Percentiles rank a stretch among this genome's conserved stretches.
Conservation (phyloP, 30 jellyfish, hydroid and myxozoan genomes). For the Nemopilema nomurai region DNA sequence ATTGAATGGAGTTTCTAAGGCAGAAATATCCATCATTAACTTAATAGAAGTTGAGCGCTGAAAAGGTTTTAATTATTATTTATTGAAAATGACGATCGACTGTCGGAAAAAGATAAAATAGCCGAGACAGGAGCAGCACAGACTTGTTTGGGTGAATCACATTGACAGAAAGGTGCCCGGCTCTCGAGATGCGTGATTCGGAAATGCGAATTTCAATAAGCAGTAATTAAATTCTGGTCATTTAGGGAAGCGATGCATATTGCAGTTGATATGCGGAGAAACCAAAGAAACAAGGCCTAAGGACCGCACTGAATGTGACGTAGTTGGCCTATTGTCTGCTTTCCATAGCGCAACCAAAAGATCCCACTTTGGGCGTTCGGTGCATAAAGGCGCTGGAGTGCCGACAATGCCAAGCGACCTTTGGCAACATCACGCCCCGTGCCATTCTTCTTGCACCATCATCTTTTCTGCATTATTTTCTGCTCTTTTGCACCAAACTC, state of each 20-base stretch:
- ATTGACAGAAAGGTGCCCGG: background rate
- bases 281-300: background rate
- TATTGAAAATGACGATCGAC: background rate
- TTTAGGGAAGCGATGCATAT: background rate
- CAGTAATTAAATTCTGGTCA: background rate
- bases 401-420: too few species aligned
- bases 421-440: too few species aligned
- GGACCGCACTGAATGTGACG: too few species aligned
- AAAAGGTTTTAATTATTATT: slow-evolving; percentile 19
- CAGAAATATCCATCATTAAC: background rate
- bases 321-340: too few species aligned
- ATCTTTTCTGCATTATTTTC: too few species aligned
- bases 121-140: background rate
- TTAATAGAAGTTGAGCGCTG: slow-evolving; percentile 2
- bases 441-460: too few species aligned
- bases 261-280: background rate
- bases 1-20: background rate
- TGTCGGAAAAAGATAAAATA: background rate
- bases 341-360: too few species aligned
- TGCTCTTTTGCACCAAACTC: too few species aligned
- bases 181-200: background rate
- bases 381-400: too few species aligned
- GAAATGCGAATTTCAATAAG: background rate
- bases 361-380: too few species aligned
- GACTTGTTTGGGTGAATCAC: background rate